Conservation (phyloP, 2,888 invertebrate genomes). For the Blastobasis adustella region DNA sequence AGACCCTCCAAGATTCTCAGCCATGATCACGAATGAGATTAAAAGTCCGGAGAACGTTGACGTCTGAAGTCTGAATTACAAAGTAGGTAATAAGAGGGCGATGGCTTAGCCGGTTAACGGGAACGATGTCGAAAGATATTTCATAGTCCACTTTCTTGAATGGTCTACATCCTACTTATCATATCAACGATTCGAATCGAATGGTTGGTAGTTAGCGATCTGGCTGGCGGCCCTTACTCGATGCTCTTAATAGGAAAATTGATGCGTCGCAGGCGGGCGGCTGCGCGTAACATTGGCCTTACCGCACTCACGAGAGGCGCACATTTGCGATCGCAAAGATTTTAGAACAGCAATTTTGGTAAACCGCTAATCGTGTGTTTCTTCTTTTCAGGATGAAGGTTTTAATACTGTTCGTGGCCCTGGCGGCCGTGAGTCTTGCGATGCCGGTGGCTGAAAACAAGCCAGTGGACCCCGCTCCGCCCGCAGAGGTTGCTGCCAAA, state of each 20-base stretch:
- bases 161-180: conserved; percentile 61
- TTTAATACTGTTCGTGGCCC: conserved; percentile 74
- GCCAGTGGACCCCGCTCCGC: conserved; percentile 24
- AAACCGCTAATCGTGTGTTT: conserved; percentile 45
- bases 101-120: conserved; percentile 1
- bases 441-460: conserved; percentile 76
- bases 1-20: too few relatives aligned
- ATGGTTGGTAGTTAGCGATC: conserved; percentile 41
- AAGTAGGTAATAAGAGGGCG: too few relatives aligned
- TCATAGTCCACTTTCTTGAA: conserved; percentile 47
- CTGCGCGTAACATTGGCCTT: conserved; percentile 70
- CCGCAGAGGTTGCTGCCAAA: conserved; percentile 3
- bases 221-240: conserved; percentile 45
- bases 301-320: conserved; percentile 57
- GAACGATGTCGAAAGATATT: conserved; percentile 26
- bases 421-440: conserved; percentile 71
- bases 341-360: conserved; percentile 28
- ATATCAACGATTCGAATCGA: conserved; percentile 46
- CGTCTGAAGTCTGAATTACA: too few relatives aligned
- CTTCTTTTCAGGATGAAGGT: conserved; percentile 78
- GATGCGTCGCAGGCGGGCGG: conserved; percentile 40
- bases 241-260: conserved; percentile 68
- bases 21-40: too few relatives aligned
- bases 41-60: too few relatives aligned
- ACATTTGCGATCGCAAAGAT: conserved; percentile 40